These are phyloP conservation scores for Zygothrica quintamaculata DNA, from an alignment of 2,888 invertebrate genomes.

Conservation along the genomic window DNA sequence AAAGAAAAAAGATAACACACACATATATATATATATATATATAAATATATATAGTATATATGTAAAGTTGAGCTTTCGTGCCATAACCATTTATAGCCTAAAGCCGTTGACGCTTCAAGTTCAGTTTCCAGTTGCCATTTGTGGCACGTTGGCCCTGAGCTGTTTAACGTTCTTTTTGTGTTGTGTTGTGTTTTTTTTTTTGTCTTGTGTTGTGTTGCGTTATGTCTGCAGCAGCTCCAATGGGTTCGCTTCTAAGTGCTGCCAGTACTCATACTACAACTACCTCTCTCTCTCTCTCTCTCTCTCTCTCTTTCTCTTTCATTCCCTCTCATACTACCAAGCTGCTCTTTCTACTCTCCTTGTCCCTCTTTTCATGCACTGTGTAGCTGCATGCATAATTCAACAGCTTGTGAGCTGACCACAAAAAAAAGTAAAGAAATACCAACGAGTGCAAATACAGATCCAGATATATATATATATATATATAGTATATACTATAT, in stretches of 20 bases:
- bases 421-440: too few species aligned
- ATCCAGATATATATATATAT: conserved; percentile 46
- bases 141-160: conserved; percentile 44
- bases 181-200: too few species aligned
- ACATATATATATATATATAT: too few species aligned
- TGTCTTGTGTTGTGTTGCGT: too few species aligned
- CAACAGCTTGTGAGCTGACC: conserved; percentile 63
- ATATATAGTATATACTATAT: too few species aligned
- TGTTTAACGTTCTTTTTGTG: conserved; percentile 20
- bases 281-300: conserved; percentile 7
- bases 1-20: conserved; percentile 39
- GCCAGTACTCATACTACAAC: conserved; percentile 6
- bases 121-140: conserved; percentile 58
- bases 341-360: conserved; percentile 5
- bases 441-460: conserved; percentile 60
- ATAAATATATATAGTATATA: too few species aligned
- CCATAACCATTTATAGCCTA: conserved; percentile 52
- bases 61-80: conserved; percentile 3
- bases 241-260: conserved; percentile 41
- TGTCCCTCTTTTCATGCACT: conserved; percentile 1
- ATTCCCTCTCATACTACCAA: neutral
- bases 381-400: conserved; percentile 62
- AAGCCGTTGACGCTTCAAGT: conserved; percentile 61
- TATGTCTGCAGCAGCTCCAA: conserved; percentile 12
- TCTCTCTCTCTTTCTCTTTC: conserved; percentile 7